These are phyloP conservation scores for Halcyon smyrnensis DNA, from an alignment of 2,797 vertebrate genomes.

Conservation along the genomic window DNA sequence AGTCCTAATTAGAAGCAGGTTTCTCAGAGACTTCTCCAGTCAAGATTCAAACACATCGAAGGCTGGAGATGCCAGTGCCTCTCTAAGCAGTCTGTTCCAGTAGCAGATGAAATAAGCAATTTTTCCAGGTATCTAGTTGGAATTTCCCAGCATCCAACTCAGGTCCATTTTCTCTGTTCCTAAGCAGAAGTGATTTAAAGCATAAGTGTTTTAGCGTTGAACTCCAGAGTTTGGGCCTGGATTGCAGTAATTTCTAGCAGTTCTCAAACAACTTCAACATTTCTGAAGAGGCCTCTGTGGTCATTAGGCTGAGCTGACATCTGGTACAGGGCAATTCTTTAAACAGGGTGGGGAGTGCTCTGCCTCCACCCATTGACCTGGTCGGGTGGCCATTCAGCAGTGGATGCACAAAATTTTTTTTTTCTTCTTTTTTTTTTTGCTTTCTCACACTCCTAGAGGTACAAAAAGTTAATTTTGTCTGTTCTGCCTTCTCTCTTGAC, in stretches of 20 bases:
- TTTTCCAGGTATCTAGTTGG: neutral
- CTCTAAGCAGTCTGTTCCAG: neutral
- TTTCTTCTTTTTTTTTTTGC: neutral
- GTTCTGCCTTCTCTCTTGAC: neutral
- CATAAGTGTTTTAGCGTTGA: neutral
- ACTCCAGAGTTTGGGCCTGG: neutral
- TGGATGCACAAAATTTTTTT: neutral
- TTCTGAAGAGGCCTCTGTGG: neutral
- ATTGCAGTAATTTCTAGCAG: neutral
- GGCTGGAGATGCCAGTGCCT: neutral
- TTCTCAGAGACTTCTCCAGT: neutral
- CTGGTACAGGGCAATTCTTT: neutral
- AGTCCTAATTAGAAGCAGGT: neutral
- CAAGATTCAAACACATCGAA: neutral
- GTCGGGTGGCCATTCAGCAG: neutral
- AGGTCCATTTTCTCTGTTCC: neutral
- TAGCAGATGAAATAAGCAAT: neutral
- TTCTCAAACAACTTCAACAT: neutral
- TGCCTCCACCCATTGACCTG: neutral
- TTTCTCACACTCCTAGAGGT: neutral
- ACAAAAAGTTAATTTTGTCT: neutral
- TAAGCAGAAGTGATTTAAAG: neutral
- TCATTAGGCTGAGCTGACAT: neutral
- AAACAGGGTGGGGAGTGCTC: neutral
- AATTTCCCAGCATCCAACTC: neutral